These are phyloP conservation scores for Axea sp. DNA, from an alignment of 2,888 invertebrate genomes.

Conservation along the genomic window DNA sequence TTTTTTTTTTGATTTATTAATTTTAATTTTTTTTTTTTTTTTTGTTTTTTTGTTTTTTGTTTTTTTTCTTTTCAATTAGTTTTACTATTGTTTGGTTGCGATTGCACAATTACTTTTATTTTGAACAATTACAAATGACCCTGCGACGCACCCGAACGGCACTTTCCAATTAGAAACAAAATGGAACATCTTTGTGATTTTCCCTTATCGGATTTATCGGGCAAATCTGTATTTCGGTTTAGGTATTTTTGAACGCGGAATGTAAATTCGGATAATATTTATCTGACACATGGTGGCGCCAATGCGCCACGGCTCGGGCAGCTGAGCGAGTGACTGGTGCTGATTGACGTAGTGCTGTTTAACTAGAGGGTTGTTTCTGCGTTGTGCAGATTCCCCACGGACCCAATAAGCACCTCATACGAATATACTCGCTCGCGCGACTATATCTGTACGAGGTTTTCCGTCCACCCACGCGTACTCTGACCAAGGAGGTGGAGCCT, in stretches of 20 bases:
- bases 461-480: conserved; percentile 70
- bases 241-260: conserved; percentile 40
- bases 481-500: conserved; percentile 73
- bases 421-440: conserved; percentile 61
- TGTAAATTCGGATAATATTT: conserved; percentile 51
- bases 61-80: too few species aligned
- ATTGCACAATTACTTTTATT: too few species aligned
- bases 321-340: conserved; percentile 76
- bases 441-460: conserved; percentile 44
- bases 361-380: conserved; percentile 79
- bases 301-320: conserved; percentile 70
- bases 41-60: too few species aligned
- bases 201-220: background rate
- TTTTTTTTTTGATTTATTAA: too few species aligned
- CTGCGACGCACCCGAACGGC: too few species aligned
- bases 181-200: too few species aligned
- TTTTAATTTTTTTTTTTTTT: too few species aligned
- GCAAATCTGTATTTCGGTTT: conserved; percentile 21
- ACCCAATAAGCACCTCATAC: conserved; percentile 77
- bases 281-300: conserved; percentile 54
- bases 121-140: too few species aligned
- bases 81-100: too few species aligned
- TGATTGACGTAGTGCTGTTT: conserved; percentile 79
- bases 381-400: conserved; percentile 75
- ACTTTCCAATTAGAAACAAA: too few species aligned